Base-by-base conservation (phyloP, 2,113 vertebrate genomes). In the Nyctibius bracteatus region DNA sequence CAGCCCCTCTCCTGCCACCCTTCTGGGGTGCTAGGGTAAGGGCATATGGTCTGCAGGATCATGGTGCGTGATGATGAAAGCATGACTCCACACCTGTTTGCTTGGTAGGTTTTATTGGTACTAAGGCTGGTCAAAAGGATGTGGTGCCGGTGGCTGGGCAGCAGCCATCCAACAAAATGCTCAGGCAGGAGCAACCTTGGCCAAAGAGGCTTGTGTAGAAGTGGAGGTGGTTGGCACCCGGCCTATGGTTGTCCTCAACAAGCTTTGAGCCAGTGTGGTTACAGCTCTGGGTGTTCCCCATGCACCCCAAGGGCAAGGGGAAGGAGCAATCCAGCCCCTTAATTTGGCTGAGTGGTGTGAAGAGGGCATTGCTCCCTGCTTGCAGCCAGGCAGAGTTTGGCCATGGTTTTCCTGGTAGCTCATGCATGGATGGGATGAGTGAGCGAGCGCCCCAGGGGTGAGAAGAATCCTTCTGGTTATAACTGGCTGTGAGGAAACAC, bases 141-240 rank as follows among this genome's bases (percentile, higher is more conserved):
- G 2, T 2, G 6, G 55, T 70, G 37, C 14, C 0, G 0, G 43
- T 5, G 22, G 62, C 62, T 61, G 67, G 33, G 17, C 58, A 89
- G 43, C 67, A 75, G 41, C 51, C 10, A 2, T 44, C 20, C 46
- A 28, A 25, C 33, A 33, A 37, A 74, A 37, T 4, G 3, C 31
- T 52, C 14, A n/a, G 43, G 13, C 43, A 49, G 52, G 8, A 80
- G 17, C 19, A 49, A 10, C 20, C 10, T 54, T 46, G 35, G 46
- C 81, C n/a, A 73, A 66, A 84, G 62, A 61, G 59, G 14, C 7
- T 72, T 39, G 8, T 0, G 1, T 86, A 30, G 71, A 67, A 79
- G n/a, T 0, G 2, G 43, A 82, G 39, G 31, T 47, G 31, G 17
- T 30, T 85, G 61, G 25, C 62, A 51, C 58, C 25, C 47, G 54